Base-by-base conservation (phyloP, 1,140 invertebrate species). In the Arion vulgaris region DNA sequence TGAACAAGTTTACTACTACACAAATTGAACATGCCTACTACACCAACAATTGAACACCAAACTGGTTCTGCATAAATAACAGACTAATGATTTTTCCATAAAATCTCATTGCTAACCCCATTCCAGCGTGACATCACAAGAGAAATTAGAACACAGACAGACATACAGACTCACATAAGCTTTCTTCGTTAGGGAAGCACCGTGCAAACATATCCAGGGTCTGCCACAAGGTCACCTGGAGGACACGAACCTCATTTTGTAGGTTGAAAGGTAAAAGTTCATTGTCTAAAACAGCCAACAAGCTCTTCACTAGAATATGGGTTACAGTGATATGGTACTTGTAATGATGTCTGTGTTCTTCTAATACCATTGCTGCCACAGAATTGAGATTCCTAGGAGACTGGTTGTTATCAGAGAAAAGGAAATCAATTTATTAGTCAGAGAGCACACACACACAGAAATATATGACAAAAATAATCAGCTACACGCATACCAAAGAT, bases 321-420 rank as follows among this genome's bases (percentile, higher is more conserved):
- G 51, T 36, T 7, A 83, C 82, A n/a, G 84, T 82, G 9, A 81
- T 69, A 75, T 85, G 84, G 51, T 78, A 85, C 62, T 85, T 85
- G 75, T 75, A 83, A 75, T 85, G 84, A 36, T 85, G 84, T 0
- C 34, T 32, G 5, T 13, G 53, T 26, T 83, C 84, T n/a, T 72
- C 68, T 23, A 28, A 17, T 23, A 39, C 15, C 68, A 83, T 78
- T 73, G 28, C 26, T 36, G 72, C 23, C 49, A 77, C 72, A 23
- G 83, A 71, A 32, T 75, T 75, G 1, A 39, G 39, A 62, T 23
- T 69, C 38, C 77, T 62, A 7, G 77, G 26, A 17, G 53, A 28
- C 83, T 84, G 80, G 17, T 51, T 78, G 71, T 15, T 77, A n/a
- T n/a, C 62, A 68, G 2, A 45, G 15, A 9, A 23, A 74, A 34